Evolutionary conservation across 2,797 vertebrate genomes (phyloP).

Genomic region (Xerus rutilus): DNA sequence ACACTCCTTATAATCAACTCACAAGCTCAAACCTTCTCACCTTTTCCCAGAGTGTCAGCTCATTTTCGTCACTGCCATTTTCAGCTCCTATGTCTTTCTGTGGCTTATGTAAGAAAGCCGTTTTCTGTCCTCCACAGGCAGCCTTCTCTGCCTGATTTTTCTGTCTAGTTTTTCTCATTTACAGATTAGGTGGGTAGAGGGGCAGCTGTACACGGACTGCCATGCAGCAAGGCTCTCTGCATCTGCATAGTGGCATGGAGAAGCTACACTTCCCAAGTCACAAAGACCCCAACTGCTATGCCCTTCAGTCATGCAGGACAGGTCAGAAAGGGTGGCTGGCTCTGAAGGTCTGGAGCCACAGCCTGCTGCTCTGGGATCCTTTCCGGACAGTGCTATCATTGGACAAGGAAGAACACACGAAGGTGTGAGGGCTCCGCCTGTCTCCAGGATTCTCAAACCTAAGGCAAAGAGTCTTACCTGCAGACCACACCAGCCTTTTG

Average conservation of each 20-base stretch:
- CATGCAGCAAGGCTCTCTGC: not conserved
- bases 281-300: not conserved
- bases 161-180: not conserved
- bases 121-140: not conserved
- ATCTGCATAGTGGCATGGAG: not conserved
- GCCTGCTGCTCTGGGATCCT: rapidly evolving
- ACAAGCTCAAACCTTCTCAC: not conserved
- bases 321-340: not conserved
- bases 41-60: not conserved
- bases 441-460: no score
- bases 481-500: not conserved
- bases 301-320: not conserved
- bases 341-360: not conserved
- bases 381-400: rapidly evolving
- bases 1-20: not conserved
- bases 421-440: not conserved
- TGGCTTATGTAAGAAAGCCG: not conserved
- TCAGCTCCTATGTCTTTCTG: not conserved
- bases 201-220: no score
- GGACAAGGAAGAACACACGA: not conserved
- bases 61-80: not conserved
- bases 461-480: not conserved
- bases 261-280: not conserved
- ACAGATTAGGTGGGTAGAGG: not conserved
- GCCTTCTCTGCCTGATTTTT: not conserved